Evolutionary conservation across 2,888 invertebrate genomes (phyloP), one percentile per base, ranked within the genome.

Genomic region (Heteropelma amictum): DNA sequence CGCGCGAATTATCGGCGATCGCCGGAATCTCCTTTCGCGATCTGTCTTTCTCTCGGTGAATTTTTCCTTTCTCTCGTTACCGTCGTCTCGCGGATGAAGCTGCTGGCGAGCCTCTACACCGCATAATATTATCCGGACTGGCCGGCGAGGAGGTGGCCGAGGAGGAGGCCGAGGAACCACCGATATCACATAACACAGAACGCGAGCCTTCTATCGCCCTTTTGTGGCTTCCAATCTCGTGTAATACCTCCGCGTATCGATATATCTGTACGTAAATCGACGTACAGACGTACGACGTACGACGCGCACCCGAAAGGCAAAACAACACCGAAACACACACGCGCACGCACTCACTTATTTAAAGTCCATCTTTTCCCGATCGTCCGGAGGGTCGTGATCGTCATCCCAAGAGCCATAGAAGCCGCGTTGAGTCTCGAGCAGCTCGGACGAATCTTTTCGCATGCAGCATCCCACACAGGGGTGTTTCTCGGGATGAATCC

Each of bases 321-420:
- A 28, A 21, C 4, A 10, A 28, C 17, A 6, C 35, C 26, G 45
- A 42, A 45, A 53, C 28, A 40, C 40, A 12, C 40, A 14, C 40
- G 19, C 33, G 12, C 10, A 6, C 28, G 26, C 7, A 28, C n/a
- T 56, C 17, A 51, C 56, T 81, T 73, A 80, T 75, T 79, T 79
- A 65, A 80, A 78, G 76, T 80, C 79, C 81, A 81, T 81, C 69
- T 68, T 79, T 33, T 45, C 33, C 17, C 10, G 21, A 26, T 56
- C 35, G 45, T 28, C 28, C 6, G 19, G 40, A 10, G 14, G 17
- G 19, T 45, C 45, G 5, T 26, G 17, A 12, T 4, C 45, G 21
- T 17, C 28, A 19, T 21, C 10, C 6, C 2, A 4, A 30, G 19
- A 45, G 3, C 58, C 58, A 42, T 60, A 40, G 21, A 23, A 30